Conservation (phyloP, 64 coral and sea anemone genomes). For the Montipora efflorescens region DNA sequence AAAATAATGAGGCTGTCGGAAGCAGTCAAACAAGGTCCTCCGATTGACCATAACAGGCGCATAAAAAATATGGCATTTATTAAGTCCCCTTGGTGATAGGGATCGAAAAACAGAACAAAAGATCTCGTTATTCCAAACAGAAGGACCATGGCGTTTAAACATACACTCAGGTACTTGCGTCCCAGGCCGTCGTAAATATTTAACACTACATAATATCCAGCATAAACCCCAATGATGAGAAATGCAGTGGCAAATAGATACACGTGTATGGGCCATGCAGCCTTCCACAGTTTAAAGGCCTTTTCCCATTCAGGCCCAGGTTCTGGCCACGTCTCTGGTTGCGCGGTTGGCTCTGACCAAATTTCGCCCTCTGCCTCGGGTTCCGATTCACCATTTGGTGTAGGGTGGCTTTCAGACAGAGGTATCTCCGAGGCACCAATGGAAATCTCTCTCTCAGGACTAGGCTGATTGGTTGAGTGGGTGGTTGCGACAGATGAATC, state of each 20-base stretch:
- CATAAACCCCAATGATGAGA: slow-evolving; percentile 75
- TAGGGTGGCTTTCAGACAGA: background rate
- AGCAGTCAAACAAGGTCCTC: slow-evolving; percentile 83
- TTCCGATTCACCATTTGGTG: background rate
- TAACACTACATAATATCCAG: slow-evolving; percentile 81
- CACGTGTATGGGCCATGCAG: slow-evolving; percentile 83
- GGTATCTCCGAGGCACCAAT: background rate
- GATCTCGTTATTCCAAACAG: slow-evolving; percentile 83
- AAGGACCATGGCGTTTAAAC: slow-evolving; percentile 88
- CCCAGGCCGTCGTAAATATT: slow-evolving; percentile 89
- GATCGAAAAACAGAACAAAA: slow-evolving; percentile 84
- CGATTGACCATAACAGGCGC: slow-evolving; percentile 92
- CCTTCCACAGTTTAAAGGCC: slow-evolving; percentile 85
- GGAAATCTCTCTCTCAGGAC: background rate
- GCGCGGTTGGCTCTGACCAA: slow-evolving; percentile 39
- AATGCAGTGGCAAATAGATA: slow-evolving; percentile 76
- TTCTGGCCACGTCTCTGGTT: slow-evolving; percentile 94
- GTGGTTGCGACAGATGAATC: background rate
- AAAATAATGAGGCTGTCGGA: slow-evolving; percentile 88
- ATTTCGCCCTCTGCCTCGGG: slow-evolving; percentile 21
- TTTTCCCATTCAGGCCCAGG: slow-evolving; percentile 90
- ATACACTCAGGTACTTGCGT: slow-evolving; percentile 87
- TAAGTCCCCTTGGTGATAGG: slow-evolving; percentile 87
- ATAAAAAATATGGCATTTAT: slow-evolving; percentile 74
- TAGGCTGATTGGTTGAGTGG: background rate